A percentile compares a stretch with the other conserved stretches of the same genome.
Conservation (phyloP, 2,797 vertebrate species). For the Momotus momota region DNA sequence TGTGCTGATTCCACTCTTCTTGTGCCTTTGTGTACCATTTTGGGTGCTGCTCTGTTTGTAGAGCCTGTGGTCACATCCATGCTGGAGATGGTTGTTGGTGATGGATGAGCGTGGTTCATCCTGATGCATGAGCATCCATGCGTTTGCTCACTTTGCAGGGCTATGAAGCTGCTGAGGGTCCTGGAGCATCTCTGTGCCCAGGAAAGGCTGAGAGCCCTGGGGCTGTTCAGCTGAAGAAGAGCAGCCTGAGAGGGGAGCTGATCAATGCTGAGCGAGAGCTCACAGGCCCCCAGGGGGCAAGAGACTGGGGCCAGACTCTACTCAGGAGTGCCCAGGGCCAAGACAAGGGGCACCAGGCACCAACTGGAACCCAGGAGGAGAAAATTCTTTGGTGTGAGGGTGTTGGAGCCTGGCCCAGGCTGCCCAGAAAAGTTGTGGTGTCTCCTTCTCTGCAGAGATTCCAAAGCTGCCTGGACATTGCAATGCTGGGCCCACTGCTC, state of each 20-base stretch:
- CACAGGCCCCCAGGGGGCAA: too few species aligned
- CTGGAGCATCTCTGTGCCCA: background rate
- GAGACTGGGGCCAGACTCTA: background rate
- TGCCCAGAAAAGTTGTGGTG: background rate
- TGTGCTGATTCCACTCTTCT: background rate
- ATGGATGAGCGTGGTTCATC: too few species aligned
- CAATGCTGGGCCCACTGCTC: background rate
- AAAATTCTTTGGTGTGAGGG: background rate
- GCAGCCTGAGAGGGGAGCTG: background rate
- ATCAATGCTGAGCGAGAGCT: background rate
- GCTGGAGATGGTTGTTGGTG: background rate
- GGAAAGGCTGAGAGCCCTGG: background rate
- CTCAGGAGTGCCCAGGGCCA: background rate
- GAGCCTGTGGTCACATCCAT: rapidly evolving
- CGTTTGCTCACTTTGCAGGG: background rate
- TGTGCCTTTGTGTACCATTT: background rate
- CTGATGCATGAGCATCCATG: background rate
- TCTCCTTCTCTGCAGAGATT: background rate
- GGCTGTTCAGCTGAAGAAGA: background rate
- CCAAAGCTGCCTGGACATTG: background rate
- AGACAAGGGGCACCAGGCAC: background rate
- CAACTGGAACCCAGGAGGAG: background rate
- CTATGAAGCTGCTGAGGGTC: background rate
- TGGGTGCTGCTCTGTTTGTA: background rate
- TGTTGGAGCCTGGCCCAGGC: background rate